A percentile compares a stretch with the other conserved stretches of the same genome.
Conservation (phyloP, 1,140 invertebrate genomes). For the Micrasema minimum region DNA sequence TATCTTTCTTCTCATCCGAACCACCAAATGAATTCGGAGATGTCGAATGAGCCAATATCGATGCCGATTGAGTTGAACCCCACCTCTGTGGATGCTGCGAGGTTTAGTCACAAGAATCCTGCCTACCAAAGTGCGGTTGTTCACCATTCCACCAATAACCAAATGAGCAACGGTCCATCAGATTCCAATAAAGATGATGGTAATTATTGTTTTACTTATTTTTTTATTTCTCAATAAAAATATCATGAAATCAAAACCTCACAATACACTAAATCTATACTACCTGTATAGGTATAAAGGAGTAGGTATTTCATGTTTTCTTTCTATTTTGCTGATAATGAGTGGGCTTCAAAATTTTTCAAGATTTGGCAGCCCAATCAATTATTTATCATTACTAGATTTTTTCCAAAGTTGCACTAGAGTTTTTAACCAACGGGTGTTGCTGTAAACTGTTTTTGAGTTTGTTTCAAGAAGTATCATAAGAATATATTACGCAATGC, state of each 20-base stretch:
- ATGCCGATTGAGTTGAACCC: conserved; percentile 62
- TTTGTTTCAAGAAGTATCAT: too few relatives aligned
- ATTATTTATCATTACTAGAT: too few relatives aligned
- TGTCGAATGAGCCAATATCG: conserved; percentile 64
- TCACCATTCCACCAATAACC: conserved; percentile 67
- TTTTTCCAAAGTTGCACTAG: too few relatives aligned
- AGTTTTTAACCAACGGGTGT: too few relatives aligned
- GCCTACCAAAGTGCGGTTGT: conserved; percentile 76
- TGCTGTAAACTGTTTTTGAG: neutral
- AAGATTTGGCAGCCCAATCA: neutral
- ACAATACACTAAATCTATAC: too few relatives aligned
- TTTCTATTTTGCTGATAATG: neutral
- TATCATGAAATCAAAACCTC: too few relatives aligned
- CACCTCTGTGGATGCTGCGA: conserved; percentile 58
- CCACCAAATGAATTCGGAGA: conserved; percentile 44
- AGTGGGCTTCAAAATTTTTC: neutral
- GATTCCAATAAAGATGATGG: conserved; percentile 62
- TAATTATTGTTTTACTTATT: conserved; percentile 45
- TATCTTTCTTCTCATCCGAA: conserved; percentile 52
- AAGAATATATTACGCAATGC: too few relatives aligned
- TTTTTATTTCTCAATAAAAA: conserved; percentile 4
- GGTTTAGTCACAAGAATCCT: conserved; percentile 78
- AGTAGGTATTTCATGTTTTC: neutral
- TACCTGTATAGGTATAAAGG: too few relatives aligned
- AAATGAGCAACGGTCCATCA: conserved; percentile 47